These are phyloP conservation scores for Mobula birostris DNA, from an alignment of 2,113 vertebrate genomes.

Conservation along the genomic window DNA sequence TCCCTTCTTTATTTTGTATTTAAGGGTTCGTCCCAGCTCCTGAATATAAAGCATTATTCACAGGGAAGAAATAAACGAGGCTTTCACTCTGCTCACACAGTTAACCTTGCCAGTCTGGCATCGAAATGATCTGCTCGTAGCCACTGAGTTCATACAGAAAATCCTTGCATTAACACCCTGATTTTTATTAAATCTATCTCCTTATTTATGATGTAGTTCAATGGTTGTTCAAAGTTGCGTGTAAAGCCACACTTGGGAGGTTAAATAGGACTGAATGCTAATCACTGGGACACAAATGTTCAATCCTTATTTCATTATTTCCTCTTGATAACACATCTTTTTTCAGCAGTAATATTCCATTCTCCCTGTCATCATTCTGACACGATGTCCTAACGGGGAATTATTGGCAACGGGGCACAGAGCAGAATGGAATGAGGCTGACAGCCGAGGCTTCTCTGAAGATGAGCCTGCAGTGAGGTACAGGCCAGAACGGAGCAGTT, in stretches of 20 bases:
- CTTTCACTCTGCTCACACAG: not conserved
- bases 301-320: constrained; percentile 12
- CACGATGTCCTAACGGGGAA: constrained; percentile 26
- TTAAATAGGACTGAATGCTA: constrained; percentile 9
- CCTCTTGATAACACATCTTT: not conserved
- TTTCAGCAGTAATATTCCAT: not conserved
- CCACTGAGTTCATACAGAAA: not conserved
- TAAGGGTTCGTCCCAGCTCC: not conserved
- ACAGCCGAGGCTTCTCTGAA: constrained; percentile 40
- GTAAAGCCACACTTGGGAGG: not conserved
- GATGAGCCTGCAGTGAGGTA: constrained; percentile 44
- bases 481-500: constrained; percentile 15
- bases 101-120: not conserved
- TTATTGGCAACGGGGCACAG: constrained; percentile 38
- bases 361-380: constrained; percentile 29
- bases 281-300: not conserved
- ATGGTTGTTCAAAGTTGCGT: not conserved
- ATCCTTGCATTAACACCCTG: not conserved
- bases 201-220: not conserved
- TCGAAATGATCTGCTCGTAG: not conserved
- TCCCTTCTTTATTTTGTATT: not conserved
- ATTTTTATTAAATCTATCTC: not conserved
- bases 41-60: not conserved
- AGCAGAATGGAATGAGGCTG: constrained; percentile 46
- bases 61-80: not conserved